Conservation (phyloP, 2,888 invertebrate species). For the Hyalella azteca region DNA sequence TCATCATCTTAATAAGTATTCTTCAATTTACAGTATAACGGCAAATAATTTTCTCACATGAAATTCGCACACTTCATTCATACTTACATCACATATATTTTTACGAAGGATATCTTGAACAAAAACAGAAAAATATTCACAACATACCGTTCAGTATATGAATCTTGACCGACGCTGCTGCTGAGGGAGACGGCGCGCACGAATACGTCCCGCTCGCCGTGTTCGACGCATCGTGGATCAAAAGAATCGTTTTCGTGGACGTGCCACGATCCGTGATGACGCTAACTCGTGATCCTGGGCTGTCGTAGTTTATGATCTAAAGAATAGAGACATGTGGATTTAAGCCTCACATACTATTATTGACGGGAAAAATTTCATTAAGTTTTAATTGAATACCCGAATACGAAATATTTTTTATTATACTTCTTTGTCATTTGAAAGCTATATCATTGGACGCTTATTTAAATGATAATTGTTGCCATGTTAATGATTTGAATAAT, state of each 20-base stretch:
- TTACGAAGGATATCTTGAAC: too few species aligned
- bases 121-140: too few species aligned
- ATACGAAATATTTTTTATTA: too few species aligned
- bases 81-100: too few species aligned
- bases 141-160: slow-evolving; percentile 56
- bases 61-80: too few species aligned
- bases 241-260: slow-evolving; percentile 51
- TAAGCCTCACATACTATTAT: too few species aligned
- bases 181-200: slow-evolving; percentile 53
- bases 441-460: background rate
- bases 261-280: slow-evolving; percentile 53
- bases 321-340: background rate
- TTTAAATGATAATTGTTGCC: background rate
- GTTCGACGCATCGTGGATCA: slow-evolving; percentile 55
- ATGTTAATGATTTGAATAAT: background rate
- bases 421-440: too few species aligned
- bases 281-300: slow-evolving; percentile 49
- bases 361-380: too few species aligned
- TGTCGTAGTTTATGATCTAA: slow-evolving; percentile 56
- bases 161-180: slow-evolving; percentile 54
- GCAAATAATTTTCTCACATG: too few species aligned
- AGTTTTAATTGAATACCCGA: too few species aligned
- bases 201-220: slow-evolving; percentile 53
- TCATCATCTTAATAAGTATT: too few species aligned
- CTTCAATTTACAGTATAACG: too few species aligned